Evolutionary conservation across 1,140 invertebrate genomes (phyloP), one percentile per base, ranked within the genome.

Genomic region (Leptopilina boulardi): DNA sequence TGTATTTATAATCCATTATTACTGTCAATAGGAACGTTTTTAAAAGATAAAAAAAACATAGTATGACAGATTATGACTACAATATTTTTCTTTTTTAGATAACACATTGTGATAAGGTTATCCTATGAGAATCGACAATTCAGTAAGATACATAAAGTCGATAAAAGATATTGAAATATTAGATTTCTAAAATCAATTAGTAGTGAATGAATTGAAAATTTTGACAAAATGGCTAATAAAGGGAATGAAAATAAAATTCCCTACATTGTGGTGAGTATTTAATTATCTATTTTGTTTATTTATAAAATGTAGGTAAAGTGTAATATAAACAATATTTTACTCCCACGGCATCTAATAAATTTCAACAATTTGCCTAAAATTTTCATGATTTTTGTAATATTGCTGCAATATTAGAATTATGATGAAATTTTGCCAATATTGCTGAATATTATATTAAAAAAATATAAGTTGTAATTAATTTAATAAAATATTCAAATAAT

Each of bases 41-140:
- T 13, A 84, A 81, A 21, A 83, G 34, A 38, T 38, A 38, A 79
- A 75, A 84, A 74, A 15, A 11, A 34, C 34, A 47, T 74, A 74
- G 44, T n/a, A 19, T 79, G 75, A 75, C 13, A 18, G 66, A 42
- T 70, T 70, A 26, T 30, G 30, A 34, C 23, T 13, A 70, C 11
- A 34, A 34, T 15, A n/a, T n/a, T n/a, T 70, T 13, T 70, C 26
- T 21, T 30, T 70, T 66, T 70, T 66, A 66, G 56, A 66, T 66
- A 66, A 66, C 56, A 30, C 0, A 26, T 66, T 66, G 10, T 66
- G 56, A 66, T 66, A 66, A 66, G 21, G 56, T 30, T 66, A 30
- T 66, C 23, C 56, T n/a, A 34, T n/a, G 54, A 66, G 23, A 66
- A 66, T 26, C 26, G 56, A 15, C 26, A 23, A 66, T 66, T 66